phyloP scores from a whole-genome alignment of 2,797 vertebrate genomes.

The Phylloscopus collybita region DNA sequence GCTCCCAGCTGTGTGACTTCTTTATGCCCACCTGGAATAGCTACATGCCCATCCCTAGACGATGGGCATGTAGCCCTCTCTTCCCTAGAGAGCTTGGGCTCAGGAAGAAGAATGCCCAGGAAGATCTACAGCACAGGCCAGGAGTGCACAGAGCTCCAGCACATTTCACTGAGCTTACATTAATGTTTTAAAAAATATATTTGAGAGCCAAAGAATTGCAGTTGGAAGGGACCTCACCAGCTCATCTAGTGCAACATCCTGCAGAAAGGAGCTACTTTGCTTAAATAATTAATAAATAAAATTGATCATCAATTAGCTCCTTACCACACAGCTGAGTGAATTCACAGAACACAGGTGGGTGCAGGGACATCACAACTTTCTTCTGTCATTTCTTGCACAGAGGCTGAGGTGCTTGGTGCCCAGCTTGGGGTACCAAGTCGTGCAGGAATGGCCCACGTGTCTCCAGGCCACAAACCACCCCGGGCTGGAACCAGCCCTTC shows the following conservation, averaged over 20 bases:
- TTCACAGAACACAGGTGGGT: background rate
- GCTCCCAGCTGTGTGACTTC: background rate
- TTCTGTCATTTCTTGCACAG: background rate
- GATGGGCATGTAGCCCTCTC: too few species aligned
- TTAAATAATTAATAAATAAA: background rate
- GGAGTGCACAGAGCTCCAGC: background rate
- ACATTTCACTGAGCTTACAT: background rate
- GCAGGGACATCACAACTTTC: background rate
- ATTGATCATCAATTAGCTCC: background rate
- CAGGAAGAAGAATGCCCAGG: background rate
- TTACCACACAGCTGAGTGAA: background rate
- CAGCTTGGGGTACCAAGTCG: background rate
- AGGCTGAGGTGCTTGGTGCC: background rate
- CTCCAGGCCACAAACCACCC: background rate
- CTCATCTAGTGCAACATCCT: background rate
- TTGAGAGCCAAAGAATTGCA: background rate
- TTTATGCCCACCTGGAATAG: background rate
- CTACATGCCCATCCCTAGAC: background rate
- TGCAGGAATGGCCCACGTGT: rapidly evolving
- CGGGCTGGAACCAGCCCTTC: background rate
- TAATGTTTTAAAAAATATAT: background rate
- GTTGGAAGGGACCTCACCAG: background rate
- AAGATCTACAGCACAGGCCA: background rate
- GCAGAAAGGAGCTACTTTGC: background rate
- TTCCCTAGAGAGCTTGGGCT: background rate